A percentile compares a stretch with the other conserved stretches of the same genome.
phyloP scores from a whole-genome alignment of 1,140 invertebrate genomes.

The Samia ricini region DNA sequence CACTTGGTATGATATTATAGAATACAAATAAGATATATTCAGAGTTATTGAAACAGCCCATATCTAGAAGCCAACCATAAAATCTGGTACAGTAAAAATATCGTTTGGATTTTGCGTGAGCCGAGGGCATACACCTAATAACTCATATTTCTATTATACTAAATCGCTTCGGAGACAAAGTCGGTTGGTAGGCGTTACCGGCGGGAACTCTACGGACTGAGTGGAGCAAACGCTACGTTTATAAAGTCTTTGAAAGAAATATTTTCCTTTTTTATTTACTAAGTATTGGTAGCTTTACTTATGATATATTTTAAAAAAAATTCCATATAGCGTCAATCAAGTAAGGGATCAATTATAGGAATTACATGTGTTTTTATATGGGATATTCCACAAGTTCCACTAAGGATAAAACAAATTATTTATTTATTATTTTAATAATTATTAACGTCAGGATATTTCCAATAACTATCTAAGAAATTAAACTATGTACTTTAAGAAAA shows the following conservation, averaged over 20 bases:
- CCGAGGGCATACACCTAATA: slow-evolving; percentile 24
- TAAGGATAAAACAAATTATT: no score
- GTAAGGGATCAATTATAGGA: no score
- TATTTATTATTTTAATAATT: no score
- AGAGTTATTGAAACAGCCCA: neutral
- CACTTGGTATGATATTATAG: neutral
- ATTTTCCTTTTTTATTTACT: no score
- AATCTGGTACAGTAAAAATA: neutral
- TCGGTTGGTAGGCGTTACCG: slow-evolving; percentile 2
- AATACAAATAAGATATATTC: neutral
- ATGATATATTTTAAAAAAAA: no score
- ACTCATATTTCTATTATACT: slow-evolving; percentile 36
- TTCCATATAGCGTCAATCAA: no score
- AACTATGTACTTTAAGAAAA: no score
- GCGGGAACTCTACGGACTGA: neutral
- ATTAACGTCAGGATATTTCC: no score
- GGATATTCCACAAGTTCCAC: no score
- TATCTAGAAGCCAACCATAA: neutral
- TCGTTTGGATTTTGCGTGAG: slow-evolving; percentile 2
- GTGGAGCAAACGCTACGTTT: neutral
- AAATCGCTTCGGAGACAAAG: slow-evolving; percentile 19
- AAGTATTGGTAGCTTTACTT: no score
- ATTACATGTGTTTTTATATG: no score
- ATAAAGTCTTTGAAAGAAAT: neutral
- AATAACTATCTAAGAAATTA: no score